Evolutionary conservation across 2,888 invertebrate genomes (phyloP).

Genomic region (Aspidapion aeneum): DNA sequence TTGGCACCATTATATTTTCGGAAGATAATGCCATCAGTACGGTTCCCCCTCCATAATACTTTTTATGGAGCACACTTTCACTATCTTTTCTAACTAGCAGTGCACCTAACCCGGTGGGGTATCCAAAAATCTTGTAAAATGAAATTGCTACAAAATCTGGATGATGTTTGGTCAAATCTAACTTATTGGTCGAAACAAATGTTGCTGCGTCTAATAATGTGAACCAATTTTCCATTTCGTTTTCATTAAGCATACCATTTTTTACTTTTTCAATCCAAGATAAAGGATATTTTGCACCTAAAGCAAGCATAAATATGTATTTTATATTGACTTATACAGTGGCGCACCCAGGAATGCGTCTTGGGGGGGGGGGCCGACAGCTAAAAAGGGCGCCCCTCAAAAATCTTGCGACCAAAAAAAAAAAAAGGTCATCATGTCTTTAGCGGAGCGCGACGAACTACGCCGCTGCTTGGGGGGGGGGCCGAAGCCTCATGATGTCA

Average conservation of each 20-base stretch:
- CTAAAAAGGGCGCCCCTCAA: too few species aligned
- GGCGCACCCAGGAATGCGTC: too few species aligned
- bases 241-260: constrained; percentile 54
- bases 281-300: constrained; percentile 82
- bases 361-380: too few species aligned
- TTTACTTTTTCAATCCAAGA: constrained; percentile 63
- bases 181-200: constrained; percentile 69
- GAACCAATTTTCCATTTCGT: constrained; percentile 56
- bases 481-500: too few species aligned
- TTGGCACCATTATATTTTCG: constrained; percentile 67
- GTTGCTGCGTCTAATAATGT: constrained; percentile 85
- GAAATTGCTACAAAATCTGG: constrained; percentile 92
- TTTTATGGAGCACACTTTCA: constrained; percentile 59
- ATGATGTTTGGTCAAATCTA: constrained; percentile 67
- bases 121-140: constrained; percentile 97
- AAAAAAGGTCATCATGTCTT: too few species aligned
- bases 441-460: too few species aligned
- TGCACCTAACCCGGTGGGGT: constrained; percentile 93
- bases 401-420: too few species aligned
- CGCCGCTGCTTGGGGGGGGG: too few species aligned
- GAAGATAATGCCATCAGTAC: constrained; percentile 78
- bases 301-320: too few species aligned
- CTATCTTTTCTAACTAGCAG: constrained; percentile 71
- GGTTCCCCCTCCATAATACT: constrained; percentile 93
- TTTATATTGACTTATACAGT: too few species aligned